These are phyloP conservation scores for Ischnura elegans DNA, from an alignment of 2,888 invertebrate genomes.

Conservation along the genomic window DNA sequence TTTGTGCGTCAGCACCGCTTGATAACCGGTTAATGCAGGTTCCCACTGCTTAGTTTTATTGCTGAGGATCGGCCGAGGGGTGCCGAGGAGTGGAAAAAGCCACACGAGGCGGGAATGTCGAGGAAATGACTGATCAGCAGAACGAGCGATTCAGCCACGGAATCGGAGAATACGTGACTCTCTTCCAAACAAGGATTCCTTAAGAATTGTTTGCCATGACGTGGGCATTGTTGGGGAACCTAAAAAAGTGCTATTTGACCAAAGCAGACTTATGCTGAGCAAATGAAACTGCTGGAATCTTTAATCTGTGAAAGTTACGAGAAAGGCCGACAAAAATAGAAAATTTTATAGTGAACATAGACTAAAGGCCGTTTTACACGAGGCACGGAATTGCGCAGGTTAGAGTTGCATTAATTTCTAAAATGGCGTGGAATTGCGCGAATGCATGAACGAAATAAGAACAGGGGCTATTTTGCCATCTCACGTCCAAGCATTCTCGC, in stretches of 20 bases:
- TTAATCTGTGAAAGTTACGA: too few species aligned
- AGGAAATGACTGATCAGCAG: constrained; percentile 12
- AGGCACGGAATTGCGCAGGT: too few species aligned
- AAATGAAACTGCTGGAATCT: too few species aligned
- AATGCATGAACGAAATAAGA: too few species aligned
- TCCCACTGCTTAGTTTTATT: background rate
- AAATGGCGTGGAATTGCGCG: too few species aligned
- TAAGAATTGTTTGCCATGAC: background rate
- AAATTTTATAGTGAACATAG: too few species aligned
- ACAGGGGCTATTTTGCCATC: too few species aligned
- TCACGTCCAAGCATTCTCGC: too few species aligned
- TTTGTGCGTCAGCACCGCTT: background rate
- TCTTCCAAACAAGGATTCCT: background rate
- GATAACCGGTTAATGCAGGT: background rate
- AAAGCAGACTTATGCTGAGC: background rate
- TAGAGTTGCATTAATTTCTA: too few species aligned
- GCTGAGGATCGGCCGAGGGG: background rate
- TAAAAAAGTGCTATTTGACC: background rate
- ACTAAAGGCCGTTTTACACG: too few species aligned
- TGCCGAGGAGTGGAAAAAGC: background rate
- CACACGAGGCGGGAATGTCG: background rate
- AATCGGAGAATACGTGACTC: background rate
- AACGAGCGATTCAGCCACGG: background rate
- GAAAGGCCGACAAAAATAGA: too few species aligned
- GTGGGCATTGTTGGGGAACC: background rate